Base-by-base conservation (phyloP, 2,797 vertebrate genomes). In the Jordanella pulchra region DNA sequence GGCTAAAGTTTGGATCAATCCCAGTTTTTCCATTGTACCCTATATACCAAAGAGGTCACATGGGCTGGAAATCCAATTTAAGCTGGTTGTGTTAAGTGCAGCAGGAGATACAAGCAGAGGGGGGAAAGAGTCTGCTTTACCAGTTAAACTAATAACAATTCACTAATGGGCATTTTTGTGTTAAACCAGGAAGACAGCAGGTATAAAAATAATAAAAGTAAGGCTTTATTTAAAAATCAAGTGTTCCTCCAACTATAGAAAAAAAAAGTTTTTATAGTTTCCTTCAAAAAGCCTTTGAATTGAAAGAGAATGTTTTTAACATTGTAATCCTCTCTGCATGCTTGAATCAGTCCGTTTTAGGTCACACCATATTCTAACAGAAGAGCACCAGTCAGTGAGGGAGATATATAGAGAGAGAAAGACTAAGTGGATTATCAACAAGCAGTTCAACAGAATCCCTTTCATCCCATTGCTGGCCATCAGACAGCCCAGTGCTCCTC, bases 391-490 rank as follows among this genome's bases (percentile, higher is more conserved):
- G 70, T 35, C 45, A 51, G 73, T 74, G 60, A 78, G 81, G 84
- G 70, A 45, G 45, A 45, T 4, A 4, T 10, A 42, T 4, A 56
- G 55, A 56, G 55, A 32, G 56, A 77, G 66, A 79, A 80, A 84
- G 71, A 48, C 85, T 95, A 94, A 96, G 91, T 87, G 88, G 96
- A 96, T 97, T 97, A 97, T 44, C 77, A 68, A 71, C 73, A 80
- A 65, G 89, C 85, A 91, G 65, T 88, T 90, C 28, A 84, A 78
- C 87, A 82, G 82, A 72, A 83, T 61, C 85, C 73, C 83, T 86
- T 79, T 93, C 77, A 88, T 89, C 79, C 86, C 39, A 77, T 80
- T 85, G 81, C 84, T 67, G 81, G 77, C 72, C 75, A 75, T 80
- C 78, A 71, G 76, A 64, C 78, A 85, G 79, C 60, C 72, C 71